Conservation (phyloP, 2,888 invertebrate species). For the Sclerodermus sp. region DNA sequence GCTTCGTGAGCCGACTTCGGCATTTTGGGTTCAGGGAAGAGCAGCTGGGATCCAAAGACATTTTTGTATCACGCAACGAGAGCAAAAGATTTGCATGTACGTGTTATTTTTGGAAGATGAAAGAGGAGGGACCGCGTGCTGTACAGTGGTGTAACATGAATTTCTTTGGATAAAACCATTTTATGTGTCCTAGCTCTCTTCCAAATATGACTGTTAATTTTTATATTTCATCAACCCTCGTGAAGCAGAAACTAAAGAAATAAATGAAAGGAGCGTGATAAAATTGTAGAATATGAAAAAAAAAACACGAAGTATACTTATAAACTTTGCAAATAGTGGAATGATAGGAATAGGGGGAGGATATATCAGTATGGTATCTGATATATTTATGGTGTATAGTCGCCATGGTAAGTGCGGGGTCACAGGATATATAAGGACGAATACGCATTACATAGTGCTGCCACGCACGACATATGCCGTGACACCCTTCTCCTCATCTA, state of each 20-base stretch:
- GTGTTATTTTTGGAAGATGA: constrained; percentile 43
- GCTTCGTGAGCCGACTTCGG: too few relatives aligned
- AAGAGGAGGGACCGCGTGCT: constrained; percentile 25
- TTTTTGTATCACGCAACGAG: constrained; percentile 12
- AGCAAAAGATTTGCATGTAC: constrained; percentile 25
- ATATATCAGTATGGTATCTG: constrained; percentile 28
- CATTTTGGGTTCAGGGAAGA: neutral
- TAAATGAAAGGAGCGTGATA: neutral
- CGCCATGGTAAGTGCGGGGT: constrained; percentile 20
- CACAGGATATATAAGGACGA: constrained; percentile 34
- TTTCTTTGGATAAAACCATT: too few relatives aligned
- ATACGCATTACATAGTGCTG: constrained; percentile 43
- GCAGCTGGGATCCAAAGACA: constrained; percentile 12
- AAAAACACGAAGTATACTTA: too few relatives aligned
- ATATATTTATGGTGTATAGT: constrained; percentile 35
- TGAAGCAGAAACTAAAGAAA: too few relatives aligned
- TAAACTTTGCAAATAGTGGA: too few relatives aligned
- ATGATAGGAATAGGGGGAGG: neutral
- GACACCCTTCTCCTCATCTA: constrained; percentile 27
- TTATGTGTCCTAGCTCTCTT: too few relatives aligned
- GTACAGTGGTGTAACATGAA: too few relatives aligned
- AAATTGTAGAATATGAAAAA: too few relatives aligned
- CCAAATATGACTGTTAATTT: too few relatives aligned
- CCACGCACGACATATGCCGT: constrained; percentile 50
- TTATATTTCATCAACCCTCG: too few relatives aligned